Base-by-base conservation (phyloP, 2,797 vertebrate genomes). In the Loris lydekkerianus region DNA sequence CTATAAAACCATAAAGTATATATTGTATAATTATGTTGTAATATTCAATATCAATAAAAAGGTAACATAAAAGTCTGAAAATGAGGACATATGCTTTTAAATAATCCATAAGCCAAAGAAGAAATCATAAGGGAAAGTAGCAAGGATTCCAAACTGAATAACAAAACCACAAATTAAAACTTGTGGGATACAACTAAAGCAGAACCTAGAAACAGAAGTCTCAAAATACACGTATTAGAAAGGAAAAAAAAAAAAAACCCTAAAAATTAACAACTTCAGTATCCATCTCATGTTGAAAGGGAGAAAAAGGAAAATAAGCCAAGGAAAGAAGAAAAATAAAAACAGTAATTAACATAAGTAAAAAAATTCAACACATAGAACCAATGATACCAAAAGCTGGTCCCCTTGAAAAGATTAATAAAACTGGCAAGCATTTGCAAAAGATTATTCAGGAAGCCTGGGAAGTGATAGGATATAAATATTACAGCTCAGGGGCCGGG, bases 81-180 rank as follows among this genome's bases (percentile, higher is more conserved):
- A 75, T 75, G 21, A 69, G 75, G 69, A 67, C 34, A 46, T 53
- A 76, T 4, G 75, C 58, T 89, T 56, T n/a, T 70, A 80, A 86
- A 84, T 78, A 94, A 78, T 31, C 27, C 72, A 90, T 10, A 15
- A 31, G 63, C 5, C 61, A 94, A 94, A 89, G 60, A 89, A 69
- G 69, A 67, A 76, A 76, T 63, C 18, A 18, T 40, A 34, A 75
- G 34, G 31, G 46, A 84, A 84, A 90, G 72, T 72, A 90, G 37
- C 81, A 56, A 72, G n/a, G n/a, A 78, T 63, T 78, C 8, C 43
- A 11, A 90, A 34, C 4, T 53, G 15, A 78, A 78, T 60, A 63
- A 78, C 27, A 77, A 89, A 84, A 90, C 21, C 63, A 85, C 17
- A 43, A 21, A 73, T 56, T 91, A 91, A 75, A 89, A 89, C n/a